Percentiles rank a stretch among this genome's conserved stretches.
phyloP scores from a whole-genome alignment of 2,888 invertebrate genomes.

The Heliconius aoede region DNA sequence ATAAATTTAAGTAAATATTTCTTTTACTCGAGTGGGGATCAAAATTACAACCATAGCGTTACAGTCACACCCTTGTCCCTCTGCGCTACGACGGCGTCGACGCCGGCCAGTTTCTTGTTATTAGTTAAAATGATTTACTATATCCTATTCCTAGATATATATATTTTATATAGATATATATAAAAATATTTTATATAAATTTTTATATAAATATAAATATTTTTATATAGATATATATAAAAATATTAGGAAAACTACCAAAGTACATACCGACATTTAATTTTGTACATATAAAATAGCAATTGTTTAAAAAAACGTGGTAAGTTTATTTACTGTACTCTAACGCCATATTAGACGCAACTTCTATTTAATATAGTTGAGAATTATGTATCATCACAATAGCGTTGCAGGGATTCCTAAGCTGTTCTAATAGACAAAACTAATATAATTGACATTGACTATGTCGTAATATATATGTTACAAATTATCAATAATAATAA shows the following conservation, averaged over 20 bases:
- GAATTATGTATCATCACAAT: conserved; percentile 3
- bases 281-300: neutral
- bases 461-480: neutral
- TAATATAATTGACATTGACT: conserved; percentile 12
- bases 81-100: too few species aligned
- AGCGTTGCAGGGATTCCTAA: conserved; percentile 20
- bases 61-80: too few species aligned
- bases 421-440: conserved; percentile 8
- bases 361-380: neutral
- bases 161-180: too few species aligned
- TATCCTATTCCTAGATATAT: too few species aligned
- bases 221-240: too few species aligned
- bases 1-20: too few species aligned
- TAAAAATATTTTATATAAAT: too few species aligned
- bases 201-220: too few species aligned
- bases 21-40: too few species aligned
- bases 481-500: neutral
- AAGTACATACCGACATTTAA: neutral
- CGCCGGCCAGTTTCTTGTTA: too few species aligned
- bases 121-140: neutral
- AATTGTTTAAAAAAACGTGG: neutral
- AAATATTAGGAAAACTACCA: too few species aligned
- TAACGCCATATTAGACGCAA: neutral
- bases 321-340: neutral
- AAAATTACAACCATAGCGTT: too few species aligned